Percentiles rank a stretch among this genome's conserved stretches.
phyloP scores from a whole-genome alignment of 2,113 vertebrate genomes.

The Cephalopterus ornatus region DNA sequence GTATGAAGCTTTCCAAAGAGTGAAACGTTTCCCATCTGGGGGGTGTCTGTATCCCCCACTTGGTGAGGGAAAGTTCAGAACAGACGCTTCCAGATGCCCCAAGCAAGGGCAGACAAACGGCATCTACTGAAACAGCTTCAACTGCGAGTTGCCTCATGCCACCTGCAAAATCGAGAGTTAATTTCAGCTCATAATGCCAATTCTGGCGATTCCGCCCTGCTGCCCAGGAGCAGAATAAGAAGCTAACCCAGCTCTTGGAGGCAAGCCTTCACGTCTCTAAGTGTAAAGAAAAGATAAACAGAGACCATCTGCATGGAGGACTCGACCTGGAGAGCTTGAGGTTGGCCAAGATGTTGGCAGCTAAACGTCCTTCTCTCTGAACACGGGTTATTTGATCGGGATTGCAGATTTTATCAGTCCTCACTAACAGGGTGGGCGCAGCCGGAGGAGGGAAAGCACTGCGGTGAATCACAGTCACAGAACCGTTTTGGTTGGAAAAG shows the following conservation, averaged over 20 bases:
- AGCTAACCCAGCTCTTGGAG: background rate
- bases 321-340: background rate
- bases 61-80: background rate
- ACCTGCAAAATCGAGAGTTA: accelerated
- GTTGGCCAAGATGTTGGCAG: background rate
- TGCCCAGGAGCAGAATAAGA: background rate
- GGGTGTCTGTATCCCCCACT: background rate
- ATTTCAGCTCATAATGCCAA: accelerated
- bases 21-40: accelerated
- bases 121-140: background rate
- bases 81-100: background rate
- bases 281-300: background rate
- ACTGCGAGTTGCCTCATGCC: accelerated
- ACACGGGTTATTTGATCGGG: accelerated
- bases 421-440: background rate
- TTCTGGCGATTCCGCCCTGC: background rate
- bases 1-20: accelerated
- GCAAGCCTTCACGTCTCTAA: accelerated
- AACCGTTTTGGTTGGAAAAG: background rate
- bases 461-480: accelerated
- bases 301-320: background rate
- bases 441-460: background rate
- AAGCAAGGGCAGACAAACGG: accelerated
- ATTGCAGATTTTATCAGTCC: background rate
- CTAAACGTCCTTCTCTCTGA: background rate